Conservation (phyloP, 2,113 vertebrate genomes). For the Amphiprion ocellaris region DNA sequence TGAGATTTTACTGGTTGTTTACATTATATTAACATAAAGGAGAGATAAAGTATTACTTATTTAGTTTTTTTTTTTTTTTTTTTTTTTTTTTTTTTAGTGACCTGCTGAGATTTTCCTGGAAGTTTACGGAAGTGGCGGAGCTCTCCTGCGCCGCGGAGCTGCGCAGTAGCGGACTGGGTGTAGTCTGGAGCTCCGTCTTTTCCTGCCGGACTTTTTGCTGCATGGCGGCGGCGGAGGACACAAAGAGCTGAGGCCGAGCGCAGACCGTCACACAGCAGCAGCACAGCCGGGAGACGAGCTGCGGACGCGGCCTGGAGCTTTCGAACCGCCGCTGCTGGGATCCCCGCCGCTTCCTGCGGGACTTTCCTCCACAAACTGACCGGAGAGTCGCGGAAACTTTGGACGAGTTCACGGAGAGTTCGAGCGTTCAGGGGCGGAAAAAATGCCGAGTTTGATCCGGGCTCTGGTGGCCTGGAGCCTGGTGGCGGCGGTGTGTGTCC, state of each 20-base stretch:
- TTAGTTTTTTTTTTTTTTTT: too few relatives aligned
- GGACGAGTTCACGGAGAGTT: conserved; percentile 46
- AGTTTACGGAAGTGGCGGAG: conserved; percentile 70
- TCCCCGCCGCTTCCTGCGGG: not conserved
- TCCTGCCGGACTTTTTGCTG: conserved; percentile 69
- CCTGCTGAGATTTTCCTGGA: too few relatives aligned
- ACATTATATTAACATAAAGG: too few relatives aligned
- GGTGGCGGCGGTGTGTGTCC: conserved; percentile 57
- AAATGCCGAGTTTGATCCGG: conserved; percentile 65
- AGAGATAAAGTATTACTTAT: too few relatives aligned
- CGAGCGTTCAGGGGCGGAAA: not conserved
- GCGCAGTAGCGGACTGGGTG: conserved; percentile 83
- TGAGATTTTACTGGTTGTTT: too few relatives aligned
- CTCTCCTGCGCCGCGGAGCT: conserved; percentile 62
- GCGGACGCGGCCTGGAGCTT: conserved; percentile 43
- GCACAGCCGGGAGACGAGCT: conserved; percentile 32
- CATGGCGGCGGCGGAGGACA: conserved; percentile 82
- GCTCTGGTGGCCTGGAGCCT: conserved; percentile 60
- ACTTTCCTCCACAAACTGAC: conserved; percentile 29
- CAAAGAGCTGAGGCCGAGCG: conserved; percentile 67
- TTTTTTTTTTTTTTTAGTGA: too few relatives aligned
- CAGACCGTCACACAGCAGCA: conserved; percentile 10
- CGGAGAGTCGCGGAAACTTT: conserved; percentile 49
- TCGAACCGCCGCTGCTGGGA: not conserved
- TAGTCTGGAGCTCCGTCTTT: conserved; percentile 72